phyloP scores from a whole-genome alignment of 2,888 invertebrate genomes.

The Drosophila emarginata region DNA sequence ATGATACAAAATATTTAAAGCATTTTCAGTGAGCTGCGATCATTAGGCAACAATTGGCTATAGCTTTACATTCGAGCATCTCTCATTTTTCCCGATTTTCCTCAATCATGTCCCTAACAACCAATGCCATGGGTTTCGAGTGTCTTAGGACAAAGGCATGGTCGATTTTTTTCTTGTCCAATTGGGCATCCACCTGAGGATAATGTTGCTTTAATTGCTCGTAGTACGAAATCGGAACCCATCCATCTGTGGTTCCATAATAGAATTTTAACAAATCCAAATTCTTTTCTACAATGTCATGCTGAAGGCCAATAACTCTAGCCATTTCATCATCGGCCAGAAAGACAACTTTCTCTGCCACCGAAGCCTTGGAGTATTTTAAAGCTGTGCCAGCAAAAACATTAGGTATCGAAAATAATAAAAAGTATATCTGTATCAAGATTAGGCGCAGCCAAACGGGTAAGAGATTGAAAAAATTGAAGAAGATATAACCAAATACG shows the following conservation, averaged over 20 bases:
- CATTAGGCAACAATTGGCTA: constrained; percentile 2
- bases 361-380: constrained; percentile 85
- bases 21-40: not conserved
- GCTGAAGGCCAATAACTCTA: constrained; percentile 87
- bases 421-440: constrained; percentile 85
- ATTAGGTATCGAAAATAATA: constrained; percentile 83
- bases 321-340: constrained; percentile 92
- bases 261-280: constrained; percentile 88
- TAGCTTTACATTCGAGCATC: not conserved
- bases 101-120: constrained; percentile 80
- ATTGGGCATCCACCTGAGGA: constrained; percentile 85
- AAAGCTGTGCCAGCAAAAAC: constrained; percentile 83
- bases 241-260: constrained; percentile 91
- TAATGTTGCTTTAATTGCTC: constrained; percentile 85
- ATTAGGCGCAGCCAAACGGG: constrained; percentile 84
- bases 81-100: constrained; percentile 48
- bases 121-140: constrained; percentile 84
- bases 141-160: constrained; percentile 92
- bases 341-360: constrained; percentile 86
- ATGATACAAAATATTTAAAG: not conserved
- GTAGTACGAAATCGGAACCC: constrained; percentile 91
- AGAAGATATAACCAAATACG: constrained; percentile 82
- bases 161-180: constrained; percentile 85
- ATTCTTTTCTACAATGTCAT: constrained; percentile 84
- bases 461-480: constrained; percentile 84